A percentile compares a stretch with the other conserved stretches of the same genome.
phyloP scores from a whole-genome alignment of 2,888 invertebrate genomes.

The Mayetiola destructor region DNA sequence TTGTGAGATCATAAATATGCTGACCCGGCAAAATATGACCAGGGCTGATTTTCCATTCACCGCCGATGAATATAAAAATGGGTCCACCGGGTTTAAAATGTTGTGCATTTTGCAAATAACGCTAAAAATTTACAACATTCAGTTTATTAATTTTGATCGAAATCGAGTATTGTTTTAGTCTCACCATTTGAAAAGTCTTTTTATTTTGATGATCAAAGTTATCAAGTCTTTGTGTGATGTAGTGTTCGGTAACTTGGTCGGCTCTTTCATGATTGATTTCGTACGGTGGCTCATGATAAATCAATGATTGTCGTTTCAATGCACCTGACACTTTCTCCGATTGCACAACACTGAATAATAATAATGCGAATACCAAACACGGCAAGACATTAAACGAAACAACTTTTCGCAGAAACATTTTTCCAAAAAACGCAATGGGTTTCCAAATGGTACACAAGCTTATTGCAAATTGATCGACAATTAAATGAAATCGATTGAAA shows the following conservation, averaged over 20 bases:
- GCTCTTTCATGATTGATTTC: neutral
- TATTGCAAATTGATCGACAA: neutral
- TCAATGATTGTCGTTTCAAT: neutral
- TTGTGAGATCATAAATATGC: constrained; percentile 35
- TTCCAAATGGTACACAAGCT: neutral
- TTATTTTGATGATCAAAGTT: constrained; percentile 40
- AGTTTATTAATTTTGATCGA: too few species aligned
- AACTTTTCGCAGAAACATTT: neutral
- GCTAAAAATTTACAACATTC: too few species aligned
- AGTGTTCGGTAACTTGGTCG: neutral
- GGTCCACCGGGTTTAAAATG: constrained; percentile 26
- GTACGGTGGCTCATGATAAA: neutral
- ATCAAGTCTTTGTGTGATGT: constrained; percentile 36
- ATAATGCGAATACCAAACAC: neutral
- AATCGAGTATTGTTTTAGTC: too few species aligned
- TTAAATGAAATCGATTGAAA: neutral
- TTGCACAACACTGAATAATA: too few species aligned
- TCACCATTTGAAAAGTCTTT: constrained; percentile 41
- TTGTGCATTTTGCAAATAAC: constrained; percentile 22
- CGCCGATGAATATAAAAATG: constrained; percentile 39
- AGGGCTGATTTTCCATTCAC: constrained; percentile 41
- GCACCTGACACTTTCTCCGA: neutral
- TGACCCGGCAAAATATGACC: constrained; percentile 35
- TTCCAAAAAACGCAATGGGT: neutral
- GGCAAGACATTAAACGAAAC: neutral